These are phyloP conservation scores for Phenganax marumi DNA, from an alignment of 92 coral and sea anemone species.

Conservation along the genomic window DNA sequence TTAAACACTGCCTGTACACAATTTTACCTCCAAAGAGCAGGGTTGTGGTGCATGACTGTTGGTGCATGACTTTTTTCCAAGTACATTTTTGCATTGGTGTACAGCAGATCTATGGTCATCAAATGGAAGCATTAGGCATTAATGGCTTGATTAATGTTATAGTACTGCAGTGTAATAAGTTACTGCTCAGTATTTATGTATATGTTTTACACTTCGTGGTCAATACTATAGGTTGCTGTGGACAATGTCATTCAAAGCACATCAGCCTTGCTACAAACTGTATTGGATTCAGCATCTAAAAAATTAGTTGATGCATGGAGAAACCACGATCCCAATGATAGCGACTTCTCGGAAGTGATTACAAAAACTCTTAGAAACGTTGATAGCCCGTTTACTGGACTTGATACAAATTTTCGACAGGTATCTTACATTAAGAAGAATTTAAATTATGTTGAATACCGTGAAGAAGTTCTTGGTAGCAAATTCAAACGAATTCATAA, in stretches of 20 bases:
- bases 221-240: slow-evolving; percentile 5
- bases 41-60: background rate
- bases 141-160: background rate
- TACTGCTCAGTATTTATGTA: background rate
- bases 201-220: background rate
- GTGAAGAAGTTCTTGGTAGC: slow-evolving; percentile 18
- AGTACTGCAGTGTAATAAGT: background rate
- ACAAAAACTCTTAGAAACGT: slow-evolving; percentile 14
- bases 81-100: too few species aligned
- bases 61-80: background rate
- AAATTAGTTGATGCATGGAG: slow-evolving; percentile 14
- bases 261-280: slow-evolving; percentile 14
- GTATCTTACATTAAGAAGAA: slow-evolving; percentile 27
- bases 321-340: background rate
- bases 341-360: slow-evolving; percentile 18
- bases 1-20: background rate
- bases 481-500: slow-evolving; percentile 1
- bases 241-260: slow-evolving; percentile 14
- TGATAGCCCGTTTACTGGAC: slow-evolving; percentile 4
- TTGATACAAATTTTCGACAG: slow-evolving; percentile 1
- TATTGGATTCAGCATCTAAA: background rate
- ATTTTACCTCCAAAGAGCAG: background rate
- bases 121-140: background rate
- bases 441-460: slow-evolving; percentile 25
- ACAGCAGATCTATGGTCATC: too few species aligned